Conservation (phyloP, 1,140 invertebrate species). For the Drosophila ficusphila region DNA sequence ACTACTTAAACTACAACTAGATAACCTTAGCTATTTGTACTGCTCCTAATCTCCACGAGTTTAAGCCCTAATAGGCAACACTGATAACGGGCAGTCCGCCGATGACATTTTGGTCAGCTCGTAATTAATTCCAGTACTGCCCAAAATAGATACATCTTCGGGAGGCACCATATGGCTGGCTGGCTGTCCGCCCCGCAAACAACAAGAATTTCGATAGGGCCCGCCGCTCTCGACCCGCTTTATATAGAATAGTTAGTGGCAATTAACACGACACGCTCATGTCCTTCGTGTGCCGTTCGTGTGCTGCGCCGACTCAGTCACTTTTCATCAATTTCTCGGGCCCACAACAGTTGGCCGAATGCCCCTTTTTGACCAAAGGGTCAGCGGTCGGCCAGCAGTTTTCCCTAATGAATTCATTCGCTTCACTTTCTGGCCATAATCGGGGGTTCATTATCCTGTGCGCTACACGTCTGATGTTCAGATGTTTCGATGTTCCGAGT, state of each 20-base stretch:
- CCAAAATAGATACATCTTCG: constrained; percentile 79
- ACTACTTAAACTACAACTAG: no score
- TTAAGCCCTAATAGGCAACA: background rate
- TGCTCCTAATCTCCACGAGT: background rate
- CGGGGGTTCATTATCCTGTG: constrained; percentile 75
- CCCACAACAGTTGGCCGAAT: constrained; percentile 73
- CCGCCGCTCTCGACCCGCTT: constrained; percentile 33
- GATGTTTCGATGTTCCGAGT: background rate
- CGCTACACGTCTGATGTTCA: constrained; percentile 35
- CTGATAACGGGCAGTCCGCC: constrained; percentile 38
- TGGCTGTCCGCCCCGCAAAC: constrained; percentile 49
- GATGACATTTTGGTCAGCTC: constrained; percentile 77
- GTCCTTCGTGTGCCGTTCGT: constrained; percentile 66
- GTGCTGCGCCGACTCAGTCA: constrained; percentile 36
- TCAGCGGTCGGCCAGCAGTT: constrained; percentile 41
- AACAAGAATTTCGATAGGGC: constrained; percentile 41
- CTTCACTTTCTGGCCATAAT: constrained; percentile 75
- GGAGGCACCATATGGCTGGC: constrained; percentile 59
- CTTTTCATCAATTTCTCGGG: constrained; percentile 69
- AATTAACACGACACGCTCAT: constrained; percentile 76
- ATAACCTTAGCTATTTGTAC: background rate
- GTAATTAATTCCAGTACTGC: constrained; percentile 75
- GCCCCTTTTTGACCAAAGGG: constrained; percentile 45
- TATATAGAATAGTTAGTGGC: constrained; percentile 69
- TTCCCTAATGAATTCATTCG: constrained; percentile 83